phyloP scores from a whole-genome alignment of 1,140 invertebrate genomes.

The Aphis gossypii region DNA sequence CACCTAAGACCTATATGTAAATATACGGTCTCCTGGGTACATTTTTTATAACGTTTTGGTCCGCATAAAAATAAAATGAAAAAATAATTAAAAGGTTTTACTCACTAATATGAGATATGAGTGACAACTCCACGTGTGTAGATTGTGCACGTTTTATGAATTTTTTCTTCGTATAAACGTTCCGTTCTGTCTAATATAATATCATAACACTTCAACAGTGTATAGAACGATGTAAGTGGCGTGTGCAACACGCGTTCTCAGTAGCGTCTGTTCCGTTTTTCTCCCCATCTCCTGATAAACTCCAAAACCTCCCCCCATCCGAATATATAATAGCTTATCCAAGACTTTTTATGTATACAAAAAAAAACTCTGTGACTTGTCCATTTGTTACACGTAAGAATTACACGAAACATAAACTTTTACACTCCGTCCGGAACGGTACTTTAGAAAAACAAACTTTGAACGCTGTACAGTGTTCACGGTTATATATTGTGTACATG shows the following conservation, averaged over 20 bases:
- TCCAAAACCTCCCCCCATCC: neutral
- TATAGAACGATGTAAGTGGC: neutral
- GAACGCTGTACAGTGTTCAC: neutral
- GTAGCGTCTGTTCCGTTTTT: neutral
- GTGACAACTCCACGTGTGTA: neutral
- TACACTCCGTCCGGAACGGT: neutral
- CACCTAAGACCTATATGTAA: neutral
- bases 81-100: neutral
- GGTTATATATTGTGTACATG: neutral
- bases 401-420: conserved; percentile 1
- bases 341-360: neutral
- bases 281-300: neutral
- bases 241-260: neutral
- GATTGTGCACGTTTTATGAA: neutral
- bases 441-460: neutral
- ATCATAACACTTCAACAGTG: neutral
- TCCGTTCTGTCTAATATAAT: neutral
- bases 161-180: neutral
- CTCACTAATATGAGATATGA: neutral
- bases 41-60: neutral
- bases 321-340: conserved; percentile 8
- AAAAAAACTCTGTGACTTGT: neutral
- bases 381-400: neutral
- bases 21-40: neutral
- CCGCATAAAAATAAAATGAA: neutral